A percentile compares a stretch with the other conserved stretches of the same genome.
phyloP scores from a whole-genome alignment of 2,113 vertebrate species.

The Atractosteus spatula region DNA sequence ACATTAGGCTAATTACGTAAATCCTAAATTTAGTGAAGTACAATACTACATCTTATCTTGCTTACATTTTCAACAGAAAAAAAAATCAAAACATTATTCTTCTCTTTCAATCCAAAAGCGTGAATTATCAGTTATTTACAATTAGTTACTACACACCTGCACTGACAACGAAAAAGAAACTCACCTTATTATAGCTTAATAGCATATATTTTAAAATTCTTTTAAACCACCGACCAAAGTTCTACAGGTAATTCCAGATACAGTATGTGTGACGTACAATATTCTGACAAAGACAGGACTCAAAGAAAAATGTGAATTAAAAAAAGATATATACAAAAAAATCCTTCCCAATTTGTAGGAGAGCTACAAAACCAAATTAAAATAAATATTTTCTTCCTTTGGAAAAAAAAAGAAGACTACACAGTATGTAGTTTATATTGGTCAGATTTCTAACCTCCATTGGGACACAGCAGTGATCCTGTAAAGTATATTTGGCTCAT shows the following conservation, averaged over 20 bases:
- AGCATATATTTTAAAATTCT: no score
- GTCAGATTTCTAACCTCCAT: constrained; percentile 59
- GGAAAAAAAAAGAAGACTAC: constrained; percentile 51
- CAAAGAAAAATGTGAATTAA: constrained; percentile 55
- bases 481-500: constrained; percentile 47
- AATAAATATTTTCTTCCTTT: constrained; percentile 65
- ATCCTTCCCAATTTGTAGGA: constrained; percentile 41
- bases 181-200: no score
- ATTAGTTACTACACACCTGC: no score
- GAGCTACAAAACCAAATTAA: constrained; percentile 56
- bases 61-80: no score
- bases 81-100: no score
- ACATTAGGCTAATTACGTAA: no score
- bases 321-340: constrained; percentile 56
- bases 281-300: constrained; percentile 49
- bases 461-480: constrained; percentile 53
- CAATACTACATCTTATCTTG: no score
- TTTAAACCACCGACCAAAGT: not conserved
- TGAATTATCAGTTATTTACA: no score
- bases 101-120: no score
- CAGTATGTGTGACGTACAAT: constrained; percentile 45
- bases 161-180: no score
- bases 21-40: no score
- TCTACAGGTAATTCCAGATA: constrained; percentile 44
- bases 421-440: constrained; percentile 53